phyloP scores from a whole-genome alignment of 1,140 invertebrate species.

The Anagrus nilaparvatae region DNA sequence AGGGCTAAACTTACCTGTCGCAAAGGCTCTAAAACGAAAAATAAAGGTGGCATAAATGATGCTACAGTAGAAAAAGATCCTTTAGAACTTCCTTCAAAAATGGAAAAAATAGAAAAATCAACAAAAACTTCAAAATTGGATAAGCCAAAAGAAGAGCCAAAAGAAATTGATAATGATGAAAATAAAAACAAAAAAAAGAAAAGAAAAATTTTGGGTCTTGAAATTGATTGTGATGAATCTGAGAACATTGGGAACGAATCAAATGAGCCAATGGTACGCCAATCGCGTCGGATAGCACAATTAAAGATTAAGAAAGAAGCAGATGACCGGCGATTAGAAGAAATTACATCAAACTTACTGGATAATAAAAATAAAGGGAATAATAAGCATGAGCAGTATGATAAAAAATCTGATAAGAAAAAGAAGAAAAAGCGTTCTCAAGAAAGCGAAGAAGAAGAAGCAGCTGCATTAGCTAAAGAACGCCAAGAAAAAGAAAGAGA shows the following conservation, averaged over 20 bases:
- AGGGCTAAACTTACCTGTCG: too few relatives aligned
- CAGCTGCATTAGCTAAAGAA: slow-evolving; percentile 31
- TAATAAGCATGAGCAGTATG: slow-evolving; percentile 12
- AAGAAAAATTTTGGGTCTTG: slow-evolving; percentile 44
- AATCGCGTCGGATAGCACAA: slow-evolving; percentile 72
- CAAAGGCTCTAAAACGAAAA: too few relatives aligned
- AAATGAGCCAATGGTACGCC: slow-evolving; percentile 50
- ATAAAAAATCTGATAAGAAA: slow-evolving; percentile 11
- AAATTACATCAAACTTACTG: too few relatives aligned
- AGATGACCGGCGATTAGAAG: slow-evolving; percentile 48
- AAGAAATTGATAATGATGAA: slow-evolving; percentile 1
- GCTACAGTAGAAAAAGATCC: too few relatives aligned
- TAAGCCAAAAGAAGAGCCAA: neutral
- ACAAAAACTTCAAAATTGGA: neutral
- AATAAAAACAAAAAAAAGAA: slow-evolving; percentile 22
- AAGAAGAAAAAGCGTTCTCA: slow-evolving; percentile 26
- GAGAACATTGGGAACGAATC: slow-evolving; percentile 11
- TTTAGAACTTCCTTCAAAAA: neutral
- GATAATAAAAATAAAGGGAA: slow-evolving; percentile 19
- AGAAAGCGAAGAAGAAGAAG: slow-evolving; percentile 38
- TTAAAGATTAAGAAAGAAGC: slow-evolving; percentile 76
- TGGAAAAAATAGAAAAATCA: slow-evolving; percentile 6
- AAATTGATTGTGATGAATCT: slow-evolving; percentile 40
- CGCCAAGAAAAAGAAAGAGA: slow-evolving; percentile 20
- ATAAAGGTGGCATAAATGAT: too few relatives aligned